Evolutionary conservation across 2,797 vertebrate species (phyloP), one percentile per base, ranked within the genome.

Genomic region (Rhyacichthys aspro): DNA sequence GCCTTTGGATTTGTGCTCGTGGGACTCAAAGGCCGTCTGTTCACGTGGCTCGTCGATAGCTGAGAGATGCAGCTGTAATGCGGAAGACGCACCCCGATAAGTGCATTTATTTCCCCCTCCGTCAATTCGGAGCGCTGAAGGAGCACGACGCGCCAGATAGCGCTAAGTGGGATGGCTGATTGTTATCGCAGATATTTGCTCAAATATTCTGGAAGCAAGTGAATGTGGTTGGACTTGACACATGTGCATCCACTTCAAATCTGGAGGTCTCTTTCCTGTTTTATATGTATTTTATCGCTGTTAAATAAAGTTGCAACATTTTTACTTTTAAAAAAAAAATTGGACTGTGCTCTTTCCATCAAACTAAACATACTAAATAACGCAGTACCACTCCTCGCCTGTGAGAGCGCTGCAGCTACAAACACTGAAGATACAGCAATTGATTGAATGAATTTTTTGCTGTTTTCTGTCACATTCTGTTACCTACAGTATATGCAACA

Each of bases 111-210:
- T 32, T 28, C 14, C 18, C 33, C 1, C 34, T n/a, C 9, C 5
- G 3, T 16, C 5, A 2, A 47, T 69, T 60, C 9, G n/a, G 50
- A 32, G 56, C 23, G 42, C 42, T 47, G 48, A 48, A 47, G 33
- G 49, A 36, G 65, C 63, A 39, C 60, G 45, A 17, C 28, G 11
- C 5, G 50, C 60, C 55, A 38, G 79, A 78, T 77, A 72, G 64
- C 39, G 37, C 44, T 1, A 15, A 61, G 47, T 18, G 39, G 28
- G 11, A 33, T 56, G 19, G 45, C 52, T 53, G 67, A 79, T 81
- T 65, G 61, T 69, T 71, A 65, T 74, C 71, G 64, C 12, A 7
- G 64, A 53, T 69, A 71, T 76, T 65, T 38, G 58, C 49, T 43
- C 50, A 46, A 67, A 61, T 67, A 55, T 72, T 56, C 77, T 60